Percentiles rank a stretch among this genome's conserved stretches.
Evolutionary conservation across 2,113 vertebrate genomes (phyloP).

Genomic region (Gobio gobio): DNA sequence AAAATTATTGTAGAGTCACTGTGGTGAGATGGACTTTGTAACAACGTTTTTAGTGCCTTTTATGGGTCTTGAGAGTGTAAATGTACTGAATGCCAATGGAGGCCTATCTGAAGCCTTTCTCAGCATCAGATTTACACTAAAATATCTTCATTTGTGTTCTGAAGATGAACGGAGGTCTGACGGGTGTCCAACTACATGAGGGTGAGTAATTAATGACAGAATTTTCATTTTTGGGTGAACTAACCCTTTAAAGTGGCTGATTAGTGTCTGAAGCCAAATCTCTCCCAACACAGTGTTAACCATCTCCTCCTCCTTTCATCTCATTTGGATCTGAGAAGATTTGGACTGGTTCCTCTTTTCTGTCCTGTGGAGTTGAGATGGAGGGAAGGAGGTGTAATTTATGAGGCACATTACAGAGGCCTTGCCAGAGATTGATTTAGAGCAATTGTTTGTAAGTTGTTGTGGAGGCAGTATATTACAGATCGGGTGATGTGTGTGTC

Average conservation of each 20-base stretch:
- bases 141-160: too few relatives aligned
- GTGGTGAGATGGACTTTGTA: too few relatives aligned
- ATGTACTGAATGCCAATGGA: too few relatives aligned
- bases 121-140: too few relatives aligned
- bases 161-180: too few relatives aligned
- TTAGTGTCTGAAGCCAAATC: conserved; percentile 8
- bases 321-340: conserved; percentile 44
- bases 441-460: conserved; percentile 22
- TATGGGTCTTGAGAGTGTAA: too few relatives aligned
- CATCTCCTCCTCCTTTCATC: conserved; percentile 50
- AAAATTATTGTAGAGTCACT: too few relatives aligned
- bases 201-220: too few relatives aligned
- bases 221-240: too few relatives aligned
- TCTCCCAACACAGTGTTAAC: conserved; percentile 37
- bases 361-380: conserved; percentile 23
- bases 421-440: conserved; percentile 33
- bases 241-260: background rate
- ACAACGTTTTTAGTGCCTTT: too few relatives aligned
- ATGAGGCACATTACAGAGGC: conserved; percentile 31
- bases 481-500: conserved; percentile 1
- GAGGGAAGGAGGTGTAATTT: conserved; percentile 21
- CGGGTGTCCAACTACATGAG: too few relatives aligned
- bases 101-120: too few relatives aligned
- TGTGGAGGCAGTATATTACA: conserved; percentile 10
- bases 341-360: conserved; percentile 3